Percentiles rank a stretch among this genome's conserved stretches.
These are phyloP conservation scores for Netelia fuscicornis DNA, from an alignment of 2,888 invertebrate species.

Conservation along the genomic window DNA sequence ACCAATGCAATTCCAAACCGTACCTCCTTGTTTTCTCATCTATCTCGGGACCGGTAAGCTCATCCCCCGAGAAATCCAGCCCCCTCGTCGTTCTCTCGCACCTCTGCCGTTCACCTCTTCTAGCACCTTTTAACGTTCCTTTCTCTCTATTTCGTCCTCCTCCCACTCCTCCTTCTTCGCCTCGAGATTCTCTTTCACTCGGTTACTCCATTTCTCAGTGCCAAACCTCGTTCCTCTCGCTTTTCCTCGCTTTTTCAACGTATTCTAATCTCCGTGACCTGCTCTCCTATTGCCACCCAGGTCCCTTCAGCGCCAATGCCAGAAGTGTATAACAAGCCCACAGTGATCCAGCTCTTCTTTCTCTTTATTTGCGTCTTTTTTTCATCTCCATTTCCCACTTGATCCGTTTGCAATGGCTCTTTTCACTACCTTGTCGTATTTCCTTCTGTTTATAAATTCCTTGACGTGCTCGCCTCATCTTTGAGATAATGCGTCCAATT, in stretches of 20 bases:
- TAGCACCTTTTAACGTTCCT: conserved; percentile 15
- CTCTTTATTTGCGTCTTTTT: conserved; percentile 10
- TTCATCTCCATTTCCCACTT: background rate
- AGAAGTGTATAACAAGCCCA: background rate
- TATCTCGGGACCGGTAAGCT: conserved; percentile 59
- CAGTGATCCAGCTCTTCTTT: background rate
- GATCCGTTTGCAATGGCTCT: background rate
- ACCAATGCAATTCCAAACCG: conserved; percentile 56
- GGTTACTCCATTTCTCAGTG: background rate
- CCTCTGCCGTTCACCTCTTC: background rate
- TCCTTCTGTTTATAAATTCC: conserved; percentile 2
- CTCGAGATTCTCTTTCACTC: background rate
- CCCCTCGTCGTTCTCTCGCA: conserved; percentile 13
- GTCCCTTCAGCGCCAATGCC: conserved; percentile 11
- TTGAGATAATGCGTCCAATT: background rate
- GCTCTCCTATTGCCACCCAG: background rate
- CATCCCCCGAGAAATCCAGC: conserved; percentile 42
- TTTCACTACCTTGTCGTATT: background rate
- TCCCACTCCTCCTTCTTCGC: no score
- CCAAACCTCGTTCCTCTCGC: background rate
- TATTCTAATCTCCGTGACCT: conserved; percentile 3
- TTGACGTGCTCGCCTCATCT: background rate
- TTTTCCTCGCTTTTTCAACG: background rate
- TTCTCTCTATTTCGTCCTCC: background rate
- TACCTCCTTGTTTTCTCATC: conserved; percentile 67